phyloP scores from a whole-genome alignment of 2,797 vertebrate genomes.

The Tinamus major region DNA sequence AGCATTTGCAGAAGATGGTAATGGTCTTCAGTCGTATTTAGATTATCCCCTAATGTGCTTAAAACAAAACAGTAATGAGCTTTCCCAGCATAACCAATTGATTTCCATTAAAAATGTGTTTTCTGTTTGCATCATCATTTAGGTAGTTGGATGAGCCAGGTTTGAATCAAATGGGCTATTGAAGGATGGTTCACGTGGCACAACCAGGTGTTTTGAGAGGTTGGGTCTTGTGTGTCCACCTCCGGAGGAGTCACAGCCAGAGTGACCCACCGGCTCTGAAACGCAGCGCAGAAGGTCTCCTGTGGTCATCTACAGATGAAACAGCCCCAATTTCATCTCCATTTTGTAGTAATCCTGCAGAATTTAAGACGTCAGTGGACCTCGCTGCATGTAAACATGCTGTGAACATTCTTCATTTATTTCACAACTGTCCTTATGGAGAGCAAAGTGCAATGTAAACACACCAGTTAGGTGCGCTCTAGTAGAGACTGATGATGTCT shows the following conservation, averaged over 20 bases:
- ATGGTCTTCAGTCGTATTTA: not conserved
- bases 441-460: not conserved
- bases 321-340: not conserved
- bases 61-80: not conserved
- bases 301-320: not conserved
- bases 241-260: not conserved
- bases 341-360: not conserved
- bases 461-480: too few relatives aligned
- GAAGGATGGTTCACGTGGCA: not conserved
- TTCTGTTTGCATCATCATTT: not conserved
- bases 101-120: not conserved
- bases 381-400: not conserved
- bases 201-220: too few relatives aligned
- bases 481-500: not conserved
- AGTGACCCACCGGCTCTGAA: not conserved
- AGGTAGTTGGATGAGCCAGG: not conserved
- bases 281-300: accelerated
- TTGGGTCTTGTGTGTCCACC: too few relatives aligned
- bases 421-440: not conserved
- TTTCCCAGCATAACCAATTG: not conserved
- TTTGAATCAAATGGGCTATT: not conserved
- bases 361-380: not conserved
- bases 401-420: not conserved
- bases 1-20: not conserved
- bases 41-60: not conserved